Percentiles rank a stretch among this genome's conserved stretches.
phyloP scores from a whole-genome alignment of 1,140 invertebrate genomes.

The Cydia fagiglandana region DNA sequence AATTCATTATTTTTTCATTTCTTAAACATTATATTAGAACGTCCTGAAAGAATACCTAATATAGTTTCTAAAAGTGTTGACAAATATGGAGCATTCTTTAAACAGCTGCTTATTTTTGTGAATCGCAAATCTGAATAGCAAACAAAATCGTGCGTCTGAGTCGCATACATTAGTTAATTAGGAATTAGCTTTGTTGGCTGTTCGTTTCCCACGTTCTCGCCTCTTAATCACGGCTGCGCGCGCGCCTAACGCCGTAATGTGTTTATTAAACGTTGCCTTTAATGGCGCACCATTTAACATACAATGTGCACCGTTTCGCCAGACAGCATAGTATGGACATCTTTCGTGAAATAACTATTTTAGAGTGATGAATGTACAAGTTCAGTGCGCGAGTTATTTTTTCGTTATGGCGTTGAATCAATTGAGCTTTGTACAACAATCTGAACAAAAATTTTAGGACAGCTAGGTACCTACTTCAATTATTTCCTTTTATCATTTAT shows the following conservation, averaged over 20 bases:
- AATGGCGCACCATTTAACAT: conserved; percentile 72
- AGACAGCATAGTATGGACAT: conserved; percentile 54
- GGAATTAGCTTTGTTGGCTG: conserved; percentile 41
- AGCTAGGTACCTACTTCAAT: no score
- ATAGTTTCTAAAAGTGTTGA: background rate
- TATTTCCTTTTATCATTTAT: no score
- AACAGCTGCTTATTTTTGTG: background rate
- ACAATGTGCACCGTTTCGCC: conserved; percentile 68
- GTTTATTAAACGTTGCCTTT: conserved; percentile 76
- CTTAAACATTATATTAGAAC: no score
- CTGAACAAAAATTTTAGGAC: no score
- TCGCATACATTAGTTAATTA: conserved; percentile 18
- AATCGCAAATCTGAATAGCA: background rate
- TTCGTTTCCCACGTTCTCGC: conserved; percentile 69
- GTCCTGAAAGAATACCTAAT: no score
- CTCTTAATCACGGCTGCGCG: conserved; percentile 66
- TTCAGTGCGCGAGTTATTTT: no score
- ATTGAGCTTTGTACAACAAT: no score
- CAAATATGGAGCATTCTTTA: background rate
- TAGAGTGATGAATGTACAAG: background rate
- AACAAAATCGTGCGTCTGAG: background rate
- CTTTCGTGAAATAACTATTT: no score
- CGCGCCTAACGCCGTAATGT: conserved; percentile 73
- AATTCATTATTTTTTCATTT: no score
- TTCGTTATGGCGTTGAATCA: no score